Evolutionary conservation across 2,113 vertebrate species (phyloP), one percentile per base, ranked within the genome.

Genomic region (Atrichornis clamosus): DNA sequence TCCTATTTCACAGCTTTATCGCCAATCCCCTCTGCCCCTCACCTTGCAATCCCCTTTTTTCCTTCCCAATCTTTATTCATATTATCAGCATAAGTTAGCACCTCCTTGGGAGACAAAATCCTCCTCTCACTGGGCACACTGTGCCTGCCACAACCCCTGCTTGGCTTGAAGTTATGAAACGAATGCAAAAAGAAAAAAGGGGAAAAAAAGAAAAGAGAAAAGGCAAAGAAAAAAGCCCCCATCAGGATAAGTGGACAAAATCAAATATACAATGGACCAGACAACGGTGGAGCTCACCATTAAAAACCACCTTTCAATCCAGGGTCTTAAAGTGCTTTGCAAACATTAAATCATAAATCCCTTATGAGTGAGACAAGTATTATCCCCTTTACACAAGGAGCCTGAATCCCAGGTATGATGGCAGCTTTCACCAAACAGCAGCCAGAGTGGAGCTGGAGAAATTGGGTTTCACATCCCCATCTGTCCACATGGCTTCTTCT

Each of bases 301-400:
- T 94, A 87, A 79, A 95, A 96, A 96, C 92, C 90, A 94, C 92
- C 90, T 92, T 95, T 95, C 88, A 94, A 88, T 92, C 76, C 88
- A 92, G 65, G 64, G 92, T 93, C 80, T 97, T 94, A 96, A 92
- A 96, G 86, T 75, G 62, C 90, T 96, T 95, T 95, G 88, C 90
- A 89, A 96, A 96, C 56, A 90, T 93, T 95, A 96, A 96, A 92
- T 90, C 26, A 15, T 85, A 96, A 95, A 95, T 94, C 95, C 95
- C 77, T 87, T 60, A 37, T 9, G 58, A 90, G 90, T 88, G 80
- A 92, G 76, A 90, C 8, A 18, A 82, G 80, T 10, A 78, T 96
- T 93, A 96, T 93, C 86, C 68, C 52, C 28, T 44, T 44, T 30
- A 72, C 86, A 90, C 83, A 94, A 91, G 79, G 58, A 52, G 65